Evolutionary conservation across 2,888 invertebrate genomes (phyloP), one percentile per base, ranked within the genome.

Genomic region (Elmis aenea): DNA sequence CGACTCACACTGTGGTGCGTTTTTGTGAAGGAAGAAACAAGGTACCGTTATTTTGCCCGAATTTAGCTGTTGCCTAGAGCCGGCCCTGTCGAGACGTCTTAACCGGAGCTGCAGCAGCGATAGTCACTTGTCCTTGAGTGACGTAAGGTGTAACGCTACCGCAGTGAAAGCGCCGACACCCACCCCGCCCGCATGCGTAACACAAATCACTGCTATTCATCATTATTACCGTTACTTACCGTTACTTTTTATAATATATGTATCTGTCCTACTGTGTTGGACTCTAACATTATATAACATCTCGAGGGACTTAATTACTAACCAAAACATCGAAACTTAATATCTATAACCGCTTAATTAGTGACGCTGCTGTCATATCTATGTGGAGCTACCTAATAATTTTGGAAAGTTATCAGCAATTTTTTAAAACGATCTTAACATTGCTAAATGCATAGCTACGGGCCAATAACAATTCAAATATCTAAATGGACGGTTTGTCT

Each of bases 121-220:
- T 45, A 44, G 48, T 46, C 41, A 45, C 44, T 49, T 54, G 55
- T 55, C 57, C 58, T 57, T 58, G 56, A 51, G 51, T 54, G 55
- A 54, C 55, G 54, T 51, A 58, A 45, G 34, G 43, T 48, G 38
- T 46, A 46, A 35, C 40, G 53, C 54, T 55, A 50, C 51, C 40
- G 50, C 48, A 53, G 58, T 59, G 59, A 59, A 59, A 59, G 59
- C 57, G 56, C 51, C 50, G 51, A 57, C 58, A 57, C 57, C 58
- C 59, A 57, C 58, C 59, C 57, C 58, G 48, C 55, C 59, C 55
- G 47, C 51, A 40, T 51, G 52, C 52, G 51, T 56, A 54, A 43
- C 41, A 39, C 38, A 38, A 31, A 38, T 33, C 38, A 26, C 36
- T 36, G 33, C 38, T 37, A 42, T 42, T 42, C 42, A 42, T 42